A percentile compares a stretch with the other conserved stretches of the same genome.
Conservation (phyloP, 2,113 vertebrate genomes). For the Sylvilagus bachmani region DNA sequence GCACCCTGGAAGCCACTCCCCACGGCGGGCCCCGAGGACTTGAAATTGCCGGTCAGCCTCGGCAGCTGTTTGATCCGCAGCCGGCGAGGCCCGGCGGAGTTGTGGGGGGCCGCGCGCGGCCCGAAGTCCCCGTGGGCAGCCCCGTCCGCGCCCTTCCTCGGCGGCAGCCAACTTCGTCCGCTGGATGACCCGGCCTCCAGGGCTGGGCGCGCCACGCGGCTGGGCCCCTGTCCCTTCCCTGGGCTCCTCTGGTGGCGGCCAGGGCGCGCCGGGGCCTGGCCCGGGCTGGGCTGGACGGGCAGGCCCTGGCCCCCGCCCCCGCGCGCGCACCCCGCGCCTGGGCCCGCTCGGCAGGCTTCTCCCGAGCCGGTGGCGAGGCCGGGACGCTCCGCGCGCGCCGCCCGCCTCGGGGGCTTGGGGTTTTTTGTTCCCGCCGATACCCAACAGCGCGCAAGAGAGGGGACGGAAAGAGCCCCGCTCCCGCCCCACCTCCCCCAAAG, state of each 20-base stretch:
- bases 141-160: neutral
- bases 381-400: neutral
- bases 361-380: neutral
- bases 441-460: neutral
- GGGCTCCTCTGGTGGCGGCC: constrained; percentile 92
- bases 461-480: neutral
- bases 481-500: neutral
- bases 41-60: constrained; percentile 67
- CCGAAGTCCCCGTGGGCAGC: neutral
- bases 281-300: neutral
- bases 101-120: constrained; percentile 64
- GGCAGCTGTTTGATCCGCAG: constrained; percentile 70
- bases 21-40: constrained; percentile 33
- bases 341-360: constrained; percentile 35
- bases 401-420: neutral
- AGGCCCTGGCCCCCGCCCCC: neutral
- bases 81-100: constrained; percentile 45
- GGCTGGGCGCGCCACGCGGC: neutral
- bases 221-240: constrained; percentile 77
- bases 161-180: neutral
- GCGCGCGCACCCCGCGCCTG: constrained; percentile 42
- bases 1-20: constrained; percentile 22
- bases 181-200: neutral
- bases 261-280: constrained; percentile 59
- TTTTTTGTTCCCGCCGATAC: constrained; percentile 21